These are phyloP conservation scores for Clepsis dumicolana DNA, from an alignment of 2,888 invertebrate genomes.

Conservation along the genomic window DNA sequence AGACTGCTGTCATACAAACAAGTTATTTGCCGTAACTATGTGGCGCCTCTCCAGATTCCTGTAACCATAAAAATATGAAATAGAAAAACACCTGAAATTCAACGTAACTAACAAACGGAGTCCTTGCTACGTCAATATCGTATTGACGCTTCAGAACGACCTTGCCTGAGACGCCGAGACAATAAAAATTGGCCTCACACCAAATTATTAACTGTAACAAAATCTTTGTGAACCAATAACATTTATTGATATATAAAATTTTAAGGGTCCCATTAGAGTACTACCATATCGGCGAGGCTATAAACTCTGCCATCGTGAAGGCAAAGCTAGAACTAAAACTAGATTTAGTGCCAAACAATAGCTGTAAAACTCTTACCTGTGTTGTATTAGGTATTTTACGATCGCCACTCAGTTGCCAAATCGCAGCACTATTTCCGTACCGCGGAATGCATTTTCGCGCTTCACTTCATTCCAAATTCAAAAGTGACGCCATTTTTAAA, in stretches of 20 bases:
- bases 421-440: conserved; percentile 46
- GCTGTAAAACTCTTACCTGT: conserved; percentile 51
- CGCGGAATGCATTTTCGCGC: conserved; percentile 38
- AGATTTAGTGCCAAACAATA: conserved; percentile 45
- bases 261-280: conserved; percentile 18
- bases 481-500: conserved; percentile 38
- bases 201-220: conserved; percentile 12
- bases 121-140: conserved; percentile 22
- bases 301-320: conserved; percentile 4
- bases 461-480: conserved; percentile 43
- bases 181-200: conserved; percentile 26
- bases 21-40: neutral
- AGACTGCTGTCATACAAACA: neutral
- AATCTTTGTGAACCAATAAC: conserved; percentile 18
- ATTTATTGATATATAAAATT: conserved; percentile 23
- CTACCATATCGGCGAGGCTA: conserved; percentile 14
- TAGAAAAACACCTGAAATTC: neutral
- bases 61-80: neutral
- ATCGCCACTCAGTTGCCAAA: conserved; percentile 43
- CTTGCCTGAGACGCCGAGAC: conserved; percentile 22
- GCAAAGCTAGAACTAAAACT: conserved; percentile 45
- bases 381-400: conserved; percentile 49
- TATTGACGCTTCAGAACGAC: conserved; percentile 17
- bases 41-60: conserved; percentile 3
- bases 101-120: neutral